Base-by-base conservation (phyloP, 1,140 invertebrate species). In the Gonioctena quinquepunctata region DNA sequence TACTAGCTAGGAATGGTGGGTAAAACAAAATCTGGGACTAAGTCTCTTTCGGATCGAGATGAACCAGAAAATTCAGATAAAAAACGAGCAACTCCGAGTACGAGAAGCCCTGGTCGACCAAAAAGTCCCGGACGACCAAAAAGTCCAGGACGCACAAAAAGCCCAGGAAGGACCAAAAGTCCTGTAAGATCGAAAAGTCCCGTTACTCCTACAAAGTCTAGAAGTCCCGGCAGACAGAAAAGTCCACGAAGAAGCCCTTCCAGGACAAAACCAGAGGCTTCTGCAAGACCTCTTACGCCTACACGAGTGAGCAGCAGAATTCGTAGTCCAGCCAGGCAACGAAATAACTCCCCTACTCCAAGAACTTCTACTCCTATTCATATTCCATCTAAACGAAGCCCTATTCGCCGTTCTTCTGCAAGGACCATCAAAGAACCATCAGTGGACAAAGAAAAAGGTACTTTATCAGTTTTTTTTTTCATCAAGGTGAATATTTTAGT, bases 91-190 rank as follows among this genome's bases (percentile, higher is more conserved):
- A 18, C 16, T 19, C n/a, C 21, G 33, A 8, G 21, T 52, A 50
- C 8, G 48, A 69, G 60, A 56, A 70, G 48, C 49, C 70, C 72
- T 28, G 42, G 42, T 3, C 70, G 72, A 59, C 66, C 73, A 11
- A 72, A 63, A 72, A 76, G 72, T 60, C 74, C 76, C n/a, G 72
- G 50, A 26, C 75, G 74, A 67, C 50, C 72, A 1, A 78, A 73
- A 66, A 76, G 73, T 66, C 75, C 76, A 61, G 21, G 60, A 8
- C 28, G 68, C 52, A 18, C 19, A 6, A 73, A 27, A 60, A 60
- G 18, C 25, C 8, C 18, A 3, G 57, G 57, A 2, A 60, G 50
- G 18, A 8, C 52, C 11, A 54, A 54, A 23, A 54, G 52, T 54
- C 60, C 60, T 19, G 16, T 6, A 1, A 65, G 62, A n/a, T 18